phyloP scores from a whole-genome alignment of 2,888 invertebrate genomes.

The Serripes groenlandicus region DNA sequence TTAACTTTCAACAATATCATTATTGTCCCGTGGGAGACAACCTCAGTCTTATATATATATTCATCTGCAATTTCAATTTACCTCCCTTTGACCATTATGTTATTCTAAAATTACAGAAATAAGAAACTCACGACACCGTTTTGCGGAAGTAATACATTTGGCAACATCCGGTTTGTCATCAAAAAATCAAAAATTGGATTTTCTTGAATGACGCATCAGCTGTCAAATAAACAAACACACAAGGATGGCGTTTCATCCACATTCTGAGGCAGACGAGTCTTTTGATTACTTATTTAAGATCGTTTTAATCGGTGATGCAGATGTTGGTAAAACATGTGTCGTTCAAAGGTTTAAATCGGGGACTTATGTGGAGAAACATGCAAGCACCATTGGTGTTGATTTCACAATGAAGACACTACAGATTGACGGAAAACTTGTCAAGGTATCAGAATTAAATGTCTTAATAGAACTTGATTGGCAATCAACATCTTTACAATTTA shows the following conservation, averaged over 20 bases:
- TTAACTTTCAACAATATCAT: no score
- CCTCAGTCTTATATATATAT: no score
- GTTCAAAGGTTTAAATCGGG: constrained; percentile 98
- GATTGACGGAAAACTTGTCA: constrained; percentile 97
- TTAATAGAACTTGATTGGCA: no score
- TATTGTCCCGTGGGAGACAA: no score
- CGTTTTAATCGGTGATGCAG: constrained; percentile 92
- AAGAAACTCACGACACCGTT: neutral
- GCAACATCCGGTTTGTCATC: constrained; percentile 59
- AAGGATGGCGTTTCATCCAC: constrained; percentile 77
- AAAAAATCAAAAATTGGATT: constrained; percentile 15
- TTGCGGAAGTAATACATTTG: neutral
- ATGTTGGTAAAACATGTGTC: constrained; percentile 94
- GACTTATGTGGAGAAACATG: constrained; percentile 96
- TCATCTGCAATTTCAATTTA: no score
- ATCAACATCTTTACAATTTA: no score
- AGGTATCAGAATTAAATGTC: no score
- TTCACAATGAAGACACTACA: constrained; percentile 99
- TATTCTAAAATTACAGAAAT: no score
- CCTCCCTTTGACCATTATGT: no score
- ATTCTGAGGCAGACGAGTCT: constrained; percentile 86
- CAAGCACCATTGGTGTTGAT: constrained; percentile 98
- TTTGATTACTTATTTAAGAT: constrained; percentile 99
- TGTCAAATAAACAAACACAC: constrained; percentile 7
- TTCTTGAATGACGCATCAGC: constrained; percentile 62